These are phyloP conservation scores for Umimayanthus chanpuru DNA, from an alignment of 92 coral and sea anemone species.

Conservation along the genomic window DNA sequence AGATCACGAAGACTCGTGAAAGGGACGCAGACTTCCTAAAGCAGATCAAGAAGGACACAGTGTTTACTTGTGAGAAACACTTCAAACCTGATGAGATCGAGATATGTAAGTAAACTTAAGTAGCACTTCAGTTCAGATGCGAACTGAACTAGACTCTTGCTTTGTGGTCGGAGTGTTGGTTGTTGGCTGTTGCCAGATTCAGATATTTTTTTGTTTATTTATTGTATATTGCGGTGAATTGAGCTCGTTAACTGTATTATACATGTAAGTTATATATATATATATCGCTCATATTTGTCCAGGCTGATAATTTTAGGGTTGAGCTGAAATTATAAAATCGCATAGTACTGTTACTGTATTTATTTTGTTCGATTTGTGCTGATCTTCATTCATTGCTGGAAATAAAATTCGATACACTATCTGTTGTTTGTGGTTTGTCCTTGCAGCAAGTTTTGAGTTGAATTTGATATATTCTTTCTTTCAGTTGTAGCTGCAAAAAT, in stretches of 20 bases:
- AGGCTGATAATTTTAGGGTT: too few relatives aligned
- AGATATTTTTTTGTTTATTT: too few relatives aligned
- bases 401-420: neutral
- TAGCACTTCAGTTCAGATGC: neutral
- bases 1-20: constrained; percentile 57
- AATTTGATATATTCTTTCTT: neutral
- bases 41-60: constrained; percentile 44
- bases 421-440: neutral
- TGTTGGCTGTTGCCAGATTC: too few relatives aligned
- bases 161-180: too few relatives aligned
- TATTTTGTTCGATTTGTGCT: too few relatives aligned
- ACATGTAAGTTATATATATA: too few relatives aligned
- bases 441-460: neutral
- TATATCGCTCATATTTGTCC: too few relatives aligned
- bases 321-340: too few relatives aligned
- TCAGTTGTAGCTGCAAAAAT: constrained; percentile 22
- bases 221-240: too few relatives aligned
- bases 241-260: too few relatives aligned
- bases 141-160: neutral
- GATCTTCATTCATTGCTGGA: too few relatives aligned
- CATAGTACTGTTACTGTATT: too few relatives aligned
- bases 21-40: constrained; percentile 48
- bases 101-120: constrained; percentile 44
- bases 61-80: constrained; percentile 62
- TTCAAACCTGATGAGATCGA: constrained; percentile 53